Base-by-base conservation (phyloP, 2,888 invertebrate genomes). In the Cephus rjabovi region DNA sequence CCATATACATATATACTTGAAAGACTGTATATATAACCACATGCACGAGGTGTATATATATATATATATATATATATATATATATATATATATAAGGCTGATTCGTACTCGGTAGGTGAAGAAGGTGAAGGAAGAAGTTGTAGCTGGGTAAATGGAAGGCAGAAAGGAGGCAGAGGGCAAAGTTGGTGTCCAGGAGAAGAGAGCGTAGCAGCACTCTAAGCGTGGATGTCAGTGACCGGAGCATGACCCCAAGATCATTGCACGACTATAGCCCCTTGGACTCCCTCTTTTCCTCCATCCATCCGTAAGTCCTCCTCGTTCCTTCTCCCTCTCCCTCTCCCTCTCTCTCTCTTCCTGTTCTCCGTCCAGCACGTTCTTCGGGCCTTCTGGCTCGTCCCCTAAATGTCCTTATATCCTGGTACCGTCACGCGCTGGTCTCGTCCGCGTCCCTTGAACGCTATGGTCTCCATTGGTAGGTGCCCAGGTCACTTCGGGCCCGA, bases 201-300 rank as follows among this genome's bases (percentile, higher is more conserved):
- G 83, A 85, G 82, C 81, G 85, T 81, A 79, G 79, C 83, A 82
- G 79, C 83, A 82, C 71, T 79, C 81, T 81, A 86, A 87, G 85
- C 84, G 83, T 83, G 86, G 89, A 89, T 89, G 89, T 89, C 90
- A 89, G 89, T 89, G 89, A 89, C 90, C 90, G 89, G 88, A 90
- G 89, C 88, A 87, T 89, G 88, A 90, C 89, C 89, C 88, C 89
- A 84, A 84, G 89, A 89, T 87, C 88, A 86, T 89, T 89, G 88
- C 88, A 88, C 89, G 88, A 88, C 87, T 76, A 34, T 73, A 68
- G 69, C 33, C 56, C 76, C 68, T 40, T 23, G 31, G 69, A 35
- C 73, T 69, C 30, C 56, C 77, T 75, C 75, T 34, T 74, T 76
- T 76, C 79, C 56, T 74, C 76, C 73, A 74, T 71, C 71, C 71